phyloP scores from a whole-genome alignment of 2,888 invertebrate species.

The Chironomus tentans region DNA sequence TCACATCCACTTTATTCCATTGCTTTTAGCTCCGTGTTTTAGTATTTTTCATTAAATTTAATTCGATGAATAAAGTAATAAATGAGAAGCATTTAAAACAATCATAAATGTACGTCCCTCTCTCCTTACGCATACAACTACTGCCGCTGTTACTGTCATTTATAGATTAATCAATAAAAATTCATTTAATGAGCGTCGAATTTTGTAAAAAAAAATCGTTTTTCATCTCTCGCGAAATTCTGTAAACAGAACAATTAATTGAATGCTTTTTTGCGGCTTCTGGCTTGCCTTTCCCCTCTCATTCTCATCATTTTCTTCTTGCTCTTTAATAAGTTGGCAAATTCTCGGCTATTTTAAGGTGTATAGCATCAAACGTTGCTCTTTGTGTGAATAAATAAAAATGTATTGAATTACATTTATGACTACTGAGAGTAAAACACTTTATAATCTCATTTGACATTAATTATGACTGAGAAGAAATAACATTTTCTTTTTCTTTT shows the following conservation, averaged over 20 bases:
- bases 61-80: not conserved
- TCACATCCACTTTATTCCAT: not conserved
- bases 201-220: not conserved
- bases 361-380: no score
- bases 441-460: no score
- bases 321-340: not conserved
- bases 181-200: not conserved
- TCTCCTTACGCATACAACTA: not conserved
- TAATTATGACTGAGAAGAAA: no score
- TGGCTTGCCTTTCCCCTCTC: not conserved
- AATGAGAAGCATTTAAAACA: not conserved
- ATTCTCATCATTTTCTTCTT: not conserved
- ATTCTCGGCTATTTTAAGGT: no score
- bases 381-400: no score
- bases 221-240: not conserved
- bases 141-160: not conserved
- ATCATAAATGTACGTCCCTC: slow-evolving; percentile 2
- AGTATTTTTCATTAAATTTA: not conserved
- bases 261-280: not conserved
- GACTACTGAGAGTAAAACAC: no score
- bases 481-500: no score
- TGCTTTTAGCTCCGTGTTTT: not conserved
- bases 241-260: not conserved
- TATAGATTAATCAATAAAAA: not conserved
- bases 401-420: no score